phyloP scores from a whole-genome alignment of 2,888 invertebrate species.

The Xestia sexstrigata region DNA sequence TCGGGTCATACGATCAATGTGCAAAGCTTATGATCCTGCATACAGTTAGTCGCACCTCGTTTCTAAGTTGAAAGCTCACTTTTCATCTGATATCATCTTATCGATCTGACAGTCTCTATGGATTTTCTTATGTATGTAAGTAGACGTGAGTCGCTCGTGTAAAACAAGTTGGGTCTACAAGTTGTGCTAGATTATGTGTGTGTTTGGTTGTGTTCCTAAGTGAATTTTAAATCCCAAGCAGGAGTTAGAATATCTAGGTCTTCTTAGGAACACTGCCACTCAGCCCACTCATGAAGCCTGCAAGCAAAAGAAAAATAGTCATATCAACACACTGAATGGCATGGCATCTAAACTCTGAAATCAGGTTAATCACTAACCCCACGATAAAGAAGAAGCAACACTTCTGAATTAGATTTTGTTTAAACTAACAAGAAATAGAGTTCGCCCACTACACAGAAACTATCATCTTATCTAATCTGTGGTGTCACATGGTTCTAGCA shows the following conservation, averaged over 20 bases:
- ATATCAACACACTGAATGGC: too few relatives aligned
- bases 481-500: not conserved
- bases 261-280: too few relatives aligned
- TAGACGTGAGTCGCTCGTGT: not conserved
- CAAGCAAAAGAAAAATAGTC: too few relatives aligned
- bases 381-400: not conserved
- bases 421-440: not conserved
- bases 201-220: not conserved
- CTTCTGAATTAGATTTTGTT: too few relatives aligned
- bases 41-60: constrained; percentile 43
- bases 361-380: too few relatives aligned
- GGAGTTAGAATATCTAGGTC: not conserved
- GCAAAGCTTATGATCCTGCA: constrained; percentile 4
- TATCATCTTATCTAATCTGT: not conserved
- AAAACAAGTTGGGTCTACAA: not conserved
- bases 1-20: constrained; percentile 22
- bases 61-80: constrained; percentile 25
- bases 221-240: not conserved
- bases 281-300: too few relatives aligned
- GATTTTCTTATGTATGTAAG: constrained; percentile 1
- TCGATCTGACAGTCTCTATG: constrained; percentile 21
- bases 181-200: not conserved
- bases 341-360: too few relatives aligned
- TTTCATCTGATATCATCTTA: constrained; percentile 24
- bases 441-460: not conserved